Evolutionary conservation across 2,797 vertebrate species (phyloP).

Genomic region (Mareca penelope): DNA sequence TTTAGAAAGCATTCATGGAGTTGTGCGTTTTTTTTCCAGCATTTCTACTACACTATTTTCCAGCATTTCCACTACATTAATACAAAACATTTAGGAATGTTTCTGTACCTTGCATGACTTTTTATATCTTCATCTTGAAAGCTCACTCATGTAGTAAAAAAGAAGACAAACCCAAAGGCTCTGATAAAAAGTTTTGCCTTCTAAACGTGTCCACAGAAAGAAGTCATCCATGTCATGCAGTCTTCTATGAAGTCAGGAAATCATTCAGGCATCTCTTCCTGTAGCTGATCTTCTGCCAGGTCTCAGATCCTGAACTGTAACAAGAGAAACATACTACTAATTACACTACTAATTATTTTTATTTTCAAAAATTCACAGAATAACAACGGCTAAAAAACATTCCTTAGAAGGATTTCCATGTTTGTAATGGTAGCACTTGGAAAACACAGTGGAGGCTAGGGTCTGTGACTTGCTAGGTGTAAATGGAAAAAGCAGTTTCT

Average conservation of each 20-base stretch:
- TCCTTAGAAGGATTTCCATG: background rate
- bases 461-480: background rate
- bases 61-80: background rate
- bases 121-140: background rate
- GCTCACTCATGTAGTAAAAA: background rate
- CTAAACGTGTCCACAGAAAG: constrained; percentile 3
- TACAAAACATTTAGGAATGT: background rate
- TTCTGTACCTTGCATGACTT: background rate
- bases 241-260: background rate
- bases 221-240: background rate
- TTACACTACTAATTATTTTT: background rate
- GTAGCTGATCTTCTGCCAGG: background rate
- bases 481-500: background rate
- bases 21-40: background rate
- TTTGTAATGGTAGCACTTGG: background rate
- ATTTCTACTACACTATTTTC: background rate
- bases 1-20: fast-evolving
- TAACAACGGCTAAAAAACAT: background rate
- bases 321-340: background rate
- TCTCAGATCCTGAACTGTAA: background rate
- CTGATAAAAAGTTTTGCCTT: background rate
- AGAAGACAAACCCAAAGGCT: background rate
- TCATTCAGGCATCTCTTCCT: background rate
- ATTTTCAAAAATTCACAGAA: background rate
- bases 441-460: background rate